Conservation (phyloP, 2,888 invertebrate species). For the Ischnus inquisitorius region DNA sequence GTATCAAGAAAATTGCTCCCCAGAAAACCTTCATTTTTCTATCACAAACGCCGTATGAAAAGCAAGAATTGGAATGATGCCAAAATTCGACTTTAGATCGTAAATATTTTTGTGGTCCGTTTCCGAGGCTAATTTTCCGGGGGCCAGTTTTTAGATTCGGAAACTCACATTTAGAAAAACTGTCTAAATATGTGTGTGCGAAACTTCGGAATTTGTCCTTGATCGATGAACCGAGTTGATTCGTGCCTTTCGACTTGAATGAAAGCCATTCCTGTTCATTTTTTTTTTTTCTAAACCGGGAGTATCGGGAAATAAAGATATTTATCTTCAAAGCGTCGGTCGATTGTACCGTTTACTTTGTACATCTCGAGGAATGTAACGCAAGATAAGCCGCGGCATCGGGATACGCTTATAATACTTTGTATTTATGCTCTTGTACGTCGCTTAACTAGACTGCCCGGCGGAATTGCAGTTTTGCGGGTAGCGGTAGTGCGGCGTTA, state of each 20-base stretch:
- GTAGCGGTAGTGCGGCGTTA: conserved; percentile 29
- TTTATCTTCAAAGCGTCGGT: not conserved
- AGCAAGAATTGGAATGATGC: too few relatives aligned
- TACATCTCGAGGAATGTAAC: not conserved
- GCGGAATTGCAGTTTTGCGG: conserved; percentile 29
- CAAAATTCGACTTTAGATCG: too few relatives aligned
- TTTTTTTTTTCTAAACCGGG: too few relatives aligned
- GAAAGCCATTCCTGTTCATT: not conserved
- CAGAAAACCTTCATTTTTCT: too few relatives aligned
- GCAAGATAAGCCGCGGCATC: not conserved
- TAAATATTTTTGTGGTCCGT: too few relatives aligned
- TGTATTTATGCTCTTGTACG: conserved; percentile 15
- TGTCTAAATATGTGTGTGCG: not conserved
- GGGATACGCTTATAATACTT: conserved; percentile 25
- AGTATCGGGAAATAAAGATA: too few relatives aligned
- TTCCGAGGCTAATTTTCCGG: too few relatives aligned
- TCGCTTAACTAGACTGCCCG: conserved; percentile 3
- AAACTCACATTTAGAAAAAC: not conserved
- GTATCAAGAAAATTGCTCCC: not conserved
- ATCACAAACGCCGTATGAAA: too few relatives aligned
- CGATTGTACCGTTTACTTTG: not conserved
- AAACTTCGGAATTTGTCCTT: not conserved
- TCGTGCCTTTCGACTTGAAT: too few relatives aligned
- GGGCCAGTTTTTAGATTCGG: too few relatives aligned
- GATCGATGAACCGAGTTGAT: too few relatives aligned